Conservation (phyloP, 2,797 vertebrate species). For the Phataginus tricuspis region DNA sequence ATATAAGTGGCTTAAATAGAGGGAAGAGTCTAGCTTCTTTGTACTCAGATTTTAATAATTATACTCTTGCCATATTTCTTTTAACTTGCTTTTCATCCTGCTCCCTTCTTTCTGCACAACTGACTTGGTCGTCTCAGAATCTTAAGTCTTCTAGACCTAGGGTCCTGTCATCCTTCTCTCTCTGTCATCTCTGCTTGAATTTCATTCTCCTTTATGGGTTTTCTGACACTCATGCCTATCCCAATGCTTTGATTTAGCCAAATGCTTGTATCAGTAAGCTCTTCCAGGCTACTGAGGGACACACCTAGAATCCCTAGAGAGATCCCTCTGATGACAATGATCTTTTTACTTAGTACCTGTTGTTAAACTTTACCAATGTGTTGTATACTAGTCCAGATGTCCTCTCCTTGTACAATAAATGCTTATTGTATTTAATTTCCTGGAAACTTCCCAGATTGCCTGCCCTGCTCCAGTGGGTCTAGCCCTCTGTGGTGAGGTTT, state of each 20-base stretch:
- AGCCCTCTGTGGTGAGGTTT: not conserved
- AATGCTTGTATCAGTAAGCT: not conserved
- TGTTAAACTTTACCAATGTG: not conserved
- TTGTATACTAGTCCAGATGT: slow-evolving; percentile 7
- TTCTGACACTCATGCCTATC: not conserved
- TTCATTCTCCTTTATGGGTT: slow-evolving; percentile 22
- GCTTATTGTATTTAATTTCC: slow-evolving; percentile 54
- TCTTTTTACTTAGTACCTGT: slow-evolving; percentile 16
- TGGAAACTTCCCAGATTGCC: slow-evolving; percentile 53
- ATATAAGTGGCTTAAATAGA: not conserved
- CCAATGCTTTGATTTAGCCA: not conserved
- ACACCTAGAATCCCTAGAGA: not conserved
- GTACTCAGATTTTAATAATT: not conserved
- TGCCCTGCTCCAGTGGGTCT: not conserved
- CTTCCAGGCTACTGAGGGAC: not conserved
- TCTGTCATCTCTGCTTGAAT: not conserved
- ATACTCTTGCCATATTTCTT: not conserved
- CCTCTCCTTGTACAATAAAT: slow-evolving; percentile 34
- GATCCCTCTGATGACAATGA: not conserved
- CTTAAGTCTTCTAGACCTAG: not conserved
- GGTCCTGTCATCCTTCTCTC: not conserved
- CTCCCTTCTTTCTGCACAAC: not conserved
- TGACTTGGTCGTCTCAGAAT: slow-evolving; percentile 1
- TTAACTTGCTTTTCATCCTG: not conserved
- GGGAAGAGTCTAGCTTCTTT: not conserved